Base-by-base conservation (phyloP, 2,113 vertebrate species). In the Prionailurus bengalensis region DNA sequence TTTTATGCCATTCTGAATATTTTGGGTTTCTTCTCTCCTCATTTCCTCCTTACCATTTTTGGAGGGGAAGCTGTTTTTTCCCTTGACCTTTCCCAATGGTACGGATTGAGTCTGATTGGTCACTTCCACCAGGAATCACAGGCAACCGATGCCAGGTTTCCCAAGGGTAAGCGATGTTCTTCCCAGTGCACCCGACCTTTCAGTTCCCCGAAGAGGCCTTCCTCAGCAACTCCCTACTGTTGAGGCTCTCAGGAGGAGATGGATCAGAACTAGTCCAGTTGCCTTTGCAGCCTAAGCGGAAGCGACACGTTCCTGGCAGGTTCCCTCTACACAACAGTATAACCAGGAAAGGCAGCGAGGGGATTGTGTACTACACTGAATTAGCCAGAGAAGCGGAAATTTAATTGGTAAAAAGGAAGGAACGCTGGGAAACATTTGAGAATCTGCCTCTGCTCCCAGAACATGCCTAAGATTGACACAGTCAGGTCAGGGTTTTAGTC, bases 1-100 rank as follows among this genome's bases (percentile, higher is more conserved):
- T 97, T 98, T 97, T 66, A 97, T 98, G 98, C 97, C 98, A 97
- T 97, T 96, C 97, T 97, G 73, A 93, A 93, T 95, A 92, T 96
- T 93, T 94, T 97, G 94, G 36, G 76, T 98, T 94, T 97, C 42
- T 93, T 97, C 65, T 97, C 48, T 91, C 48, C 65, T 91, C 14
- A 7, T 97, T 96, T 81, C 23, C n/a, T 92, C 88, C 88, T 91
- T 91, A 91, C 78, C 29, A 4, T 95, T 97, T 96, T 81, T 80
- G 55, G 85, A 95, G 79, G 66, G 92, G 63, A 95, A 95, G 61
- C 83, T 90, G 8, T 97, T 92, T 94, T 91, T 93, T 55, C 61
- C 93, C 83, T 92, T 95, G 63, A 88, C 66, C 76, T 97, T 95
- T 97, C 94, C 80, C 71, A 89, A 0, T 94, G 71, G 91, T 78